Conservation (phyloP, 2,113 vertebrate species). For the Cygnus atratus region DNA sequence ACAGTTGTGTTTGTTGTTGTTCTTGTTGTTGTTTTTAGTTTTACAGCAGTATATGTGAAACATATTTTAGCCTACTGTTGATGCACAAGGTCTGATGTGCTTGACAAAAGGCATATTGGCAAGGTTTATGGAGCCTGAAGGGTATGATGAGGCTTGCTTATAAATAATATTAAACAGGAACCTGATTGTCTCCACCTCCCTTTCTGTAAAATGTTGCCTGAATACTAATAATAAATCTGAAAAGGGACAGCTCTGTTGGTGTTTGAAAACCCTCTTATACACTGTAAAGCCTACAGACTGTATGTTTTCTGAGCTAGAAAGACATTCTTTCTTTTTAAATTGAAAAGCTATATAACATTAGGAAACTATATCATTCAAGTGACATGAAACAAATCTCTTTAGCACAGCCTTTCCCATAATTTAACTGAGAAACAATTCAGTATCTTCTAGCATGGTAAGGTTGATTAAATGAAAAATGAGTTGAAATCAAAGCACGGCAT, state of each 20-base stretch:
- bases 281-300: not conserved
- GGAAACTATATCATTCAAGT: slow-evolving; percentile 32
- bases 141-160: slow-evolving; percentile 47
- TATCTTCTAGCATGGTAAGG: slow-evolving; percentile 18
- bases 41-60: not conserved
- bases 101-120: slow-evolving; percentile 14
- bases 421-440: slow-evolving; percentile 59
- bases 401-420: slow-evolving; percentile 17
- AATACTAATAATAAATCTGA: slow-evolving; percentile 58
- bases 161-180: slow-evolving; percentile 61
- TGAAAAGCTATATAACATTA: not conserved
- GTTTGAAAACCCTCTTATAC: slow-evolving; percentile 30
- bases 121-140: slow-evolving; percentile 51
- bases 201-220: slow-evolving; percentile 25
- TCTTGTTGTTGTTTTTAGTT: not conserved
- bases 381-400: slow-evolving; percentile 62
- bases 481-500: not conserved
- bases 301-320: slow-evolving; percentile 23
- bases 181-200: not conserved
- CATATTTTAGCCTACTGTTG: not conserved
- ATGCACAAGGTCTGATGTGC: slow-evolving; percentile 3
- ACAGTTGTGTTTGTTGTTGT: not conserved
- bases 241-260: slow-evolving; percentile 22
- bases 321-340: slow-evolving; percentile 19
- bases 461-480: not conserved